phyloP scores from a whole-genome alignment of 2,888 invertebrate genomes.

The Synergus gifuensis region DNA sequence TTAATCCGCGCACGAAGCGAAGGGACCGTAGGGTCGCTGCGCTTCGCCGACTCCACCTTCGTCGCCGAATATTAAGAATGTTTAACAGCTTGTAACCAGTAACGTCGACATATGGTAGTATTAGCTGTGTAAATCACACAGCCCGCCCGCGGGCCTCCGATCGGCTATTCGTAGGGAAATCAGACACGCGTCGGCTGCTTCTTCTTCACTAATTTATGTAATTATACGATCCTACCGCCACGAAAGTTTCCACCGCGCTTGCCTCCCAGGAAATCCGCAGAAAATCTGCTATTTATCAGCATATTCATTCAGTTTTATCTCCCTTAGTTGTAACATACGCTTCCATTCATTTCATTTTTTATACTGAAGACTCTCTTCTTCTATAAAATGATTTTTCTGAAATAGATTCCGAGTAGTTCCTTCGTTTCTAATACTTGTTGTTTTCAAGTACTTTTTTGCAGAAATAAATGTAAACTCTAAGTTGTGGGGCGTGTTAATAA shows the following conservation, averaged over 20 bases:
- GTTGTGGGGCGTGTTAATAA: slow-evolving; percentile 8
- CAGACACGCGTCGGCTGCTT: slow-evolving; percentile 67
- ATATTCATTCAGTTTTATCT: neutral
- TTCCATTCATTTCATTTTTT: neutral
- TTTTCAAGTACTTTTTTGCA: neutral
- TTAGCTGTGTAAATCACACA: slow-evolving; percentile 69
- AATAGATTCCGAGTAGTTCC: neutral
- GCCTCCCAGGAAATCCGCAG: neutral
- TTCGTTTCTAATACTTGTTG: neutral
- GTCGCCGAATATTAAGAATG: slow-evolving; percentile 64
- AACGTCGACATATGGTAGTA: slow-evolving; percentile 63
- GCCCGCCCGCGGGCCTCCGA: slow-evolving; percentile 66
- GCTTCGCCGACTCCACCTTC: slow-evolving; percentile 48
- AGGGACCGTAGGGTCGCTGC: slow-evolving; percentile 36
- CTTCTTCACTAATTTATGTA: slow-evolving; percentile 68
- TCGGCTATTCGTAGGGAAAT: slow-evolving; percentile 72
- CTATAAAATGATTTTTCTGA: neutral
- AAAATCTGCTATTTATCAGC: neutral
- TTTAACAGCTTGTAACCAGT: slow-evolving; percentile 68
- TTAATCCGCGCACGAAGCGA: slow-evolving; percentile 45
- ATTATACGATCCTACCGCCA: slow-evolving; percentile 62
- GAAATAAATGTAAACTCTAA: neutral
- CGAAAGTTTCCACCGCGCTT: slow-evolving; percentile 51
- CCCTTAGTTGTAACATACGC: neutral
- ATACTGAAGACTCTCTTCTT: neutral